These are phyloP conservation scores for Pseudobourletiella spinata DNA, from an alignment of 1,140 invertebrate genomes.

Conservation along the genomic window DNA sequence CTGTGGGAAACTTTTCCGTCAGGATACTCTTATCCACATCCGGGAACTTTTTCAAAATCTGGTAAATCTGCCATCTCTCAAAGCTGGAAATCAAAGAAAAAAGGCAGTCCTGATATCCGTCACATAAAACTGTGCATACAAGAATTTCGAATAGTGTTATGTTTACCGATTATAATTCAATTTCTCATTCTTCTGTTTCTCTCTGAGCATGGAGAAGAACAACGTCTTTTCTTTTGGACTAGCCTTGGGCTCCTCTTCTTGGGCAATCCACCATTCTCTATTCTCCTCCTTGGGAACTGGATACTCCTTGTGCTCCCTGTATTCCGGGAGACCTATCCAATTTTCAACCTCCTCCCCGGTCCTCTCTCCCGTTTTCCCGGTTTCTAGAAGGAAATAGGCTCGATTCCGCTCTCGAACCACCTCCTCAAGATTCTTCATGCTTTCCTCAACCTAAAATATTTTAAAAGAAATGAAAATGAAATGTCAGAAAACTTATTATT, in stretches of 20 bases:
- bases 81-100: too few relatives aligned
- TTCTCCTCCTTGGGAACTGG: slow-evolving; percentile 31
- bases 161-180: too few relatives aligned
- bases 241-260: slow-evolving; percentile 23
- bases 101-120: too few relatives aligned
- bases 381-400: slow-evolving; percentile 84
- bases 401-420: slow-evolving; percentile 87
- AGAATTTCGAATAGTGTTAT: too few relatives aligned
- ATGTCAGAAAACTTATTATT: too few relatives aligned
- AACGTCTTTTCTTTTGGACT: slow-evolving; percentile 21
- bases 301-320: slow-evolving; percentile 26
- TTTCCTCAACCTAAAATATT: slow-evolving; percentile 60
- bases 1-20: too few relatives aligned
- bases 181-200: slow-evolving; percentile 10
- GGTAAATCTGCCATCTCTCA: too few relatives aligned
- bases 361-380: slow-evolving; percentile 70
- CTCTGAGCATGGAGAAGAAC: slow-evolving; percentile 22
- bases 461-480: too few relatives aligned
- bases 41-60: too few relatives aligned
- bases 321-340: slow-evolving; percentile 31
- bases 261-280: slow-evolving; percentile 21
- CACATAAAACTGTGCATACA: too few relatives aligned
- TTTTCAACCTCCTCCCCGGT: slow-evolving; percentile 43
- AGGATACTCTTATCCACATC: too few relatives aligned
- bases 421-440: slow-evolving; percentile 88